Evolutionary conservation across 1,140 invertebrate species (phyloP).

Genomic region (Aricia agestis): DNA sequence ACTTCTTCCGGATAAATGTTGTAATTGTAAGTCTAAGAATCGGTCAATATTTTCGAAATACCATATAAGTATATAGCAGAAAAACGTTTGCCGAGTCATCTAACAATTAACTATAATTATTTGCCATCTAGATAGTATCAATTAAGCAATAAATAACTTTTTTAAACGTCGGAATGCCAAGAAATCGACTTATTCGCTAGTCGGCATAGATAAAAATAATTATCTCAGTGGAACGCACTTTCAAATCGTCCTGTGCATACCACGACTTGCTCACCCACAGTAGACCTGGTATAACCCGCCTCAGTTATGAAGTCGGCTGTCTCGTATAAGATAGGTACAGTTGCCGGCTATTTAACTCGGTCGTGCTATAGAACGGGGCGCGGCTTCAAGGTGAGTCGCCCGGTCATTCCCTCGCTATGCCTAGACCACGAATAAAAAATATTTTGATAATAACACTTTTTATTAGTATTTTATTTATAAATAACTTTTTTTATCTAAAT

Average conservation of each 20-base stretch:
- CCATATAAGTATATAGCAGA: too few species aligned
- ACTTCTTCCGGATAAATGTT: too few species aligned
- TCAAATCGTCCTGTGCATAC: constrained; percentile 71
- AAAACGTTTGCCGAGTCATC: too few species aligned
- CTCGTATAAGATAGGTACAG: constrained; percentile 35
- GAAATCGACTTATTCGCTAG: too few species aligned
- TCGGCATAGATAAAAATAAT: constrained; percentile 11
- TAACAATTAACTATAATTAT: too few species aligned
- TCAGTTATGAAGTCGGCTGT: constrained; percentile 44
- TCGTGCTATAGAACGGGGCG: constrained; percentile 60
- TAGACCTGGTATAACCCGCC: constrained; percentile 57
- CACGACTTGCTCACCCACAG: constrained; percentile 72
- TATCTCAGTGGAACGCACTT: constrained; percentile 50
- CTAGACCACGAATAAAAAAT: constrained; percentile 60
- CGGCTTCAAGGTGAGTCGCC: constrained; percentile 70
- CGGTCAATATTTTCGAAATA: too few species aligned
- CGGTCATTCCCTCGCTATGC: constrained; percentile 65
- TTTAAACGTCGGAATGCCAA: too few species aligned
- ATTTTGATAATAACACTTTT: not conserved
- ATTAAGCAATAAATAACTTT: too few species aligned
- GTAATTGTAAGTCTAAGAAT: too few species aligned
- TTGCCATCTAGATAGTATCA: too few species aligned
- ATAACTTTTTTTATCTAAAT: not conserved
- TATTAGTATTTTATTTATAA: not conserved
- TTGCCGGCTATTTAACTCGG: constrained; percentile 39